A percentile compares a stretch with the other conserved stretches of the same genome.
Conservation (phyloP, 2,797 vertebrate species). For the Epinephelus awoara region DNA sequence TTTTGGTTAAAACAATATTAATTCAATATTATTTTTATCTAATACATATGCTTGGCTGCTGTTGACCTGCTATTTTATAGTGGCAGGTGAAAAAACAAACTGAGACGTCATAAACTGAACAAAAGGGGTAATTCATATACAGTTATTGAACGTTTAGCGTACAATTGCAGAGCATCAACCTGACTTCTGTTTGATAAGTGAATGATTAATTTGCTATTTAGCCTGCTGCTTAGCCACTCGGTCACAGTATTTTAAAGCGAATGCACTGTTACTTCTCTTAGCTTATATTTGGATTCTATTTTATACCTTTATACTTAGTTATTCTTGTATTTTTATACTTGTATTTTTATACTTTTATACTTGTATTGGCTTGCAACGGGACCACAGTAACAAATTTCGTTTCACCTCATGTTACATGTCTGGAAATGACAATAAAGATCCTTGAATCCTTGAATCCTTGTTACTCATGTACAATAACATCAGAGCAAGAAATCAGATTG, state of each 20-base stretch:
- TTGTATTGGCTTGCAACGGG: no score
- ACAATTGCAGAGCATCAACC: fast-evolving
- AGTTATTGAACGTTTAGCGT: not conserved
- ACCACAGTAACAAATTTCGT: no score
- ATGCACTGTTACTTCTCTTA: no score
- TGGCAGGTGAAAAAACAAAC: not conserved
- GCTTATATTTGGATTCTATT: no score
- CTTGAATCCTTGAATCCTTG: no score
- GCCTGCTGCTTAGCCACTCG: fast-evolving
- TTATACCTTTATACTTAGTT: no score
- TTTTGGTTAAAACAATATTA: not conserved
- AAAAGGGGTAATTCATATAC: not conserved
- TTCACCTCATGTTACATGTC: no score
- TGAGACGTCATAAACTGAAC: not conserved
- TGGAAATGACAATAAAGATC: no score
- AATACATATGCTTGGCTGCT: not conserved
- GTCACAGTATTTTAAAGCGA: not conserved
- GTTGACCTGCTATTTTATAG: not conserved
- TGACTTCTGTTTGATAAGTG: not conserved
- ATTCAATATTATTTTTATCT: not conserved
- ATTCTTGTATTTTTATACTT: no score
- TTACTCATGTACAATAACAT: not conserved
- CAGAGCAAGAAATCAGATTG: not conserved
- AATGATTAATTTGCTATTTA: slow-evolving; percentile 11
- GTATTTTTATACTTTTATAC: no score